Percentiles rank a stretch among this genome's conserved stretches.
Conservation (phyloP, 2,113 vertebrate species). For the Tenrec ecaudatus region DNA sequence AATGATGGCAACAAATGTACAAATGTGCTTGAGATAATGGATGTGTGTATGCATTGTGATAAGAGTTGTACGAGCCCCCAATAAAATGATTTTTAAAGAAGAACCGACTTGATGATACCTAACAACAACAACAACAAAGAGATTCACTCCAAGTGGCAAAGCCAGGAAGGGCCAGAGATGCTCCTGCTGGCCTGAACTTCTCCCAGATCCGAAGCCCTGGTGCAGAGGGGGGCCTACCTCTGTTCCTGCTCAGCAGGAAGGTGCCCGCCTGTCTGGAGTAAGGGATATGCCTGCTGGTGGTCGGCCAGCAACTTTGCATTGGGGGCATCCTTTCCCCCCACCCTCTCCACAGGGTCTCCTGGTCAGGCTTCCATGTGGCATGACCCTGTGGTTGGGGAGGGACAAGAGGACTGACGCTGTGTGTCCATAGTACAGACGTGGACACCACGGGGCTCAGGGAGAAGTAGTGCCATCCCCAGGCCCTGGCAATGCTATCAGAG, state of each 20-base stretch:
- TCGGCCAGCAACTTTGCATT: background rate
- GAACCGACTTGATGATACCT: too few species aligned
- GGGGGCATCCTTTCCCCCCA: background rate
- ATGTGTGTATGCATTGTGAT: too few species aligned
- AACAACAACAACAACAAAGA: background rate
- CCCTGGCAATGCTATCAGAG: background rate
- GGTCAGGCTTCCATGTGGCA: background rate
- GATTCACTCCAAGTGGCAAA: background rate
- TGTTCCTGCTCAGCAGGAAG: background rate
- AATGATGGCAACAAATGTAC: too few species aligned
- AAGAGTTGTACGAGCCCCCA: too few species aligned
- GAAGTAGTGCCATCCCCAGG: background rate
- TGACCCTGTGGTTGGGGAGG: background rate
- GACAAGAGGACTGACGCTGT: background rate
- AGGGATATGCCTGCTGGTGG: background rate
- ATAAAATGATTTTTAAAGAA: too few species aligned
- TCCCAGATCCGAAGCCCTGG: background rate
- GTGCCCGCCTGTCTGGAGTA: background rate
- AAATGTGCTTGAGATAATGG: too few species aligned
- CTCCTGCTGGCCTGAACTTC: background rate
- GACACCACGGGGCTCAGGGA: background rate
- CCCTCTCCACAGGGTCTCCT: too few species aligned
- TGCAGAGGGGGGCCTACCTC: background rate
- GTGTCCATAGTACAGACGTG: background rate
- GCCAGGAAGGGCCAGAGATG: background rate